These are phyloP conservation scores for Sylvia borin DNA, from an alignment of 2,797 vertebrate species.

Conservation along the genomic window DNA sequence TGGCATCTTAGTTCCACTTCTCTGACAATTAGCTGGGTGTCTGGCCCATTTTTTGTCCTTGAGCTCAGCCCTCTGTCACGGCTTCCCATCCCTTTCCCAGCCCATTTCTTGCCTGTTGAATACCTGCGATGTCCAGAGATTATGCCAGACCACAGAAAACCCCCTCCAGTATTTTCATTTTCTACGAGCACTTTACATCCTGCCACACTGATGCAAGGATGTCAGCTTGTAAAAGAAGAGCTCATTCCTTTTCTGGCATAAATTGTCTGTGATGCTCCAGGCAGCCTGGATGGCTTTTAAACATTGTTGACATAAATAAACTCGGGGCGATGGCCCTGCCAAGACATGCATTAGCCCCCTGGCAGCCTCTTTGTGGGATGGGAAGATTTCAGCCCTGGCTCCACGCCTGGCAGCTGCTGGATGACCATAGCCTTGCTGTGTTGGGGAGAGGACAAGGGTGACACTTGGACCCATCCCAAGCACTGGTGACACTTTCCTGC, in stretches of 20 bases:
- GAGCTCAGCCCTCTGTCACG: not conserved
- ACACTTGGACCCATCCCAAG: not conserved
- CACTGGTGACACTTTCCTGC: not conserved
- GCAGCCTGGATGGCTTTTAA: not conserved
- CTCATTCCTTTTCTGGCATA: not conserved
- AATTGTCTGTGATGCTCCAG: not conserved
- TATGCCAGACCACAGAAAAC: fast-evolving
- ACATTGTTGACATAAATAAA: not conserved
- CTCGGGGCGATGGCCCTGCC: not conserved
- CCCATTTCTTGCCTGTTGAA: not conserved
- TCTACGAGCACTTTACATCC: not conserved
- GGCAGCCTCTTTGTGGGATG: not conserved
- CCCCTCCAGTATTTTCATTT: not conserved
- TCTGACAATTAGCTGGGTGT: not conserved
- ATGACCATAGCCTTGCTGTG: not conserved
- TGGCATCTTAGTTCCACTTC: not conserved
- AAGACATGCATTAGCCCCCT: not conserved
- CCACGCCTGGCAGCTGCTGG: fast-evolving
- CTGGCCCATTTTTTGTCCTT: not conserved
- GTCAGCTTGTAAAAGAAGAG: not conserved
- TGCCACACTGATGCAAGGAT: not conserved
- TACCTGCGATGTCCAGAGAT: not conserved
- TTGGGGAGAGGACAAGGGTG: not conserved
- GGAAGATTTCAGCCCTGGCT: not conserved
- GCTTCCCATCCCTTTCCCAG: not conserved